Base-by-base conservation (phyloP, 1,140 invertebrate species). In the Globodera rostochiensis region DNA sequence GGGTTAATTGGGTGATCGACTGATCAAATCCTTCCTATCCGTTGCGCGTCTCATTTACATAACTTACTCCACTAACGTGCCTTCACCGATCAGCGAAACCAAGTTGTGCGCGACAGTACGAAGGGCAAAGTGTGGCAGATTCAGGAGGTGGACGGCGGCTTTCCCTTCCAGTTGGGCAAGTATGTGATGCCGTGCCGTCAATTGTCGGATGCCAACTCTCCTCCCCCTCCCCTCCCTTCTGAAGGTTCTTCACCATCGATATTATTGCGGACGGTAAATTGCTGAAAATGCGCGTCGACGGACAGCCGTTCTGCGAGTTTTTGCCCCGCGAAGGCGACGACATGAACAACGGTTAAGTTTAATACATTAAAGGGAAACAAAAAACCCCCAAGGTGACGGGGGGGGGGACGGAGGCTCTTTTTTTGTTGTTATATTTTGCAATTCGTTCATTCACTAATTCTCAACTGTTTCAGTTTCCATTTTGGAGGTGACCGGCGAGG, bases 61-160 rank as follows among this genome's bases (percentile, higher is more conserved):
- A 36, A 36, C 36, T 36, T 36, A 1, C 36, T 36, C 36, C 36
- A 36, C 36, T 36, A 36, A 36, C 36, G 36, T 36, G 36, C 36
- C 36, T 1, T 36, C 36, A 2, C 36, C 36, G 60, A 15, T 66
- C 60, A 66, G 60, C 60, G 60, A 13, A 66, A 66, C 2, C 60
- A 66, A 21, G 60, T 66, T 2, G 60, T 66, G 13, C 60, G 60
- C 13, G 60, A 66, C 60, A 66, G 13, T 21, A 66, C 60, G 13
- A 66, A 66, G 60, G 60, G n/a, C 60, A 66, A 66, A 21, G n/a
- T 15, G 60, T 66, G 60, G 60, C 60, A 15, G 60, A 66, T 15
- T 21, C 60, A 66, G 60, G 60, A 66, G 60, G 60, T 66, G 60
- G 60, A 66, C 60, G 60, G 60, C 13, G 60, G 60, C 60, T 66